phyloP scores from a whole-genome alignment of 1,140 invertebrate genomes.

The Drosophila santomea region DNA sequence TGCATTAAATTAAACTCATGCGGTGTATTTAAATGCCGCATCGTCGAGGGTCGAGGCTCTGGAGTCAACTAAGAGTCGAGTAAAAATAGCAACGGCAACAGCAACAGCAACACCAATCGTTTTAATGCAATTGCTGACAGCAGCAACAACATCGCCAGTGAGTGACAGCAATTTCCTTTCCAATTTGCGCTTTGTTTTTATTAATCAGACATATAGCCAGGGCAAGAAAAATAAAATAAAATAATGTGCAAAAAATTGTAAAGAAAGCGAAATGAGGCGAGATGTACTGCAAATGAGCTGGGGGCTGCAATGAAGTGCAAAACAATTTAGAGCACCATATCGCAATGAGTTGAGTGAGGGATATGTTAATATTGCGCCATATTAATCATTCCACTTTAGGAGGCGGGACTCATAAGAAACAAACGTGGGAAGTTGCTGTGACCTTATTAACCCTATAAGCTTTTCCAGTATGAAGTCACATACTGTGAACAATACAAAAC shows the following conservation, averaged over 20 bases:
- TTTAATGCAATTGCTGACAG: conserved; percentile 76
- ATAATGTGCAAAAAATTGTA: background rate
- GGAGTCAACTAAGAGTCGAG: conserved; percentile 16
- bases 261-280: conserved; percentile 30
- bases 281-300: conserved; percentile 28
- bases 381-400: background rate
- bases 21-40: conserved; percentile 72
- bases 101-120: conserved; percentile 23
- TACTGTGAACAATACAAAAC: no score
- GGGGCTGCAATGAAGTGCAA: conserved; percentile 39
- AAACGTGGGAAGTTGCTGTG: background rate
- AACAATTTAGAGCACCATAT: conserved; percentile 30
- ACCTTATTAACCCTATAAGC: no score
- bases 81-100: conserved; percentile 15
- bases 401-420: background rate
- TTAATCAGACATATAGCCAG: conserved; percentile 57
- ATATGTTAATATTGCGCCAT: background rate
- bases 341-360: background rate
- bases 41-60: conserved; percentile 25
- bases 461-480: no score
- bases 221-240: conserved; percentile 12
- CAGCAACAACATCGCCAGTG: conserved; percentile 43
- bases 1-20: conserved; percentile 82
- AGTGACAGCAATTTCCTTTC: conserved; percentile 79
- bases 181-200: conserved; percentile 75